Evolutionary conservation across 1,140 invertebrate species (phyloP), one percentile per base, ranked within the genome.

Genomic region (Drosophila eugracilis): DNA sequence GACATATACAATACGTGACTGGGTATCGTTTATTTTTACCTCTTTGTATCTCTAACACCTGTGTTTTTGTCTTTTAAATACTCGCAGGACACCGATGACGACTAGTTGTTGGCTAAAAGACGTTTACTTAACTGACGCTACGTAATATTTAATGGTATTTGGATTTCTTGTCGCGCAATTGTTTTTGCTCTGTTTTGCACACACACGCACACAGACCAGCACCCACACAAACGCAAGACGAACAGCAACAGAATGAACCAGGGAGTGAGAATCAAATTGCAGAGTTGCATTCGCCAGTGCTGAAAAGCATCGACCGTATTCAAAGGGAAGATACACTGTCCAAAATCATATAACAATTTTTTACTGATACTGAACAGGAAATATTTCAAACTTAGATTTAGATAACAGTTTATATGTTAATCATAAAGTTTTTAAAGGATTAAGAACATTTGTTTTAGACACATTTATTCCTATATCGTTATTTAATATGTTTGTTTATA

Each of bases 121-220:
- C 45, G 19, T 55, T 57, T 34, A 50, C 30, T 74, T 67, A 24
- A 47, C 60, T 74, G 70, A 26, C 41, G 32, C 70, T 54, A 74
- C 45, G 60, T 47, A 75, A 75, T 75, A 52, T 67, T 75, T 75
- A 67, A 67, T 58, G 14, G 53, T 75, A 75, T 75, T 75, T 58
- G 30, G 42, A 53, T 36, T 73, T 63, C 72, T 66, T 85, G 67
- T 86, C 83, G 83, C 83, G 83, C 83, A 86, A 78, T 86, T 86
- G 78, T 86, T 83, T 88, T 83, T 72, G 83, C 84, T 88, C 75
- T 85, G 78, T 81, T 81, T 81, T 76, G 78, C 78, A 81, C 71
- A 49, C 62, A 65, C 47, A 78, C 71, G 34, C 52, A 65, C 47
- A 37, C 37, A 45, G 47, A 60, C 22, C 60, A 52, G 45, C 59